Evolutionary conservation across 2,888 invertebrate species (phyloP).

Genomic region (Leptinotarsa peninsularis): DNA sequence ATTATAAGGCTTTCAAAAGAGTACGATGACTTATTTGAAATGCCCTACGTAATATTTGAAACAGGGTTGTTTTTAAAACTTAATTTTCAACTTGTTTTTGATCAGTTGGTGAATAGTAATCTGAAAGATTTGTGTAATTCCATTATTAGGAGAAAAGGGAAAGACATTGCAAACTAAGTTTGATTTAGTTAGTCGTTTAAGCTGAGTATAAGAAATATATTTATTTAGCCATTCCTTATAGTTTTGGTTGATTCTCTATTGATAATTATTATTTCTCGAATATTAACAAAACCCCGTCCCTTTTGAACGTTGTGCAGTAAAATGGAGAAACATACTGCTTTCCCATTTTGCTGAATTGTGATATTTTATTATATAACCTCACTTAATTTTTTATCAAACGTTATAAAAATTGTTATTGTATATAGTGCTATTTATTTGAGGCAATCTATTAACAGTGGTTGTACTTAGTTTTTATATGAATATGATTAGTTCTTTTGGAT

Average conservation of each 20-base stretch:
- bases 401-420: constrained; percentile 21
- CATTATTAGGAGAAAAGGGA: no score
- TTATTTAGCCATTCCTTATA: background rate
- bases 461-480: constrained; percentile 24
- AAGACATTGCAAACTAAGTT: no score
- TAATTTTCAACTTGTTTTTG: no score
- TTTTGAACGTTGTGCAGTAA: background rate
- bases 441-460: background rate
- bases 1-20: no score
- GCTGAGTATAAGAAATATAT: background rate
- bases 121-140: no score
- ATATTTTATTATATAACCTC: constrained; percentile 21
- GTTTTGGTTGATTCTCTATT: background rate
- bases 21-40: no score
- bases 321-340: background rate
- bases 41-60: no score
- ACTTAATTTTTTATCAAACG: constrained; percentile 25
- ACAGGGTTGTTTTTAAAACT: no score
- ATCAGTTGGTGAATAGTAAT: no score
- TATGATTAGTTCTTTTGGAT: constrained; percentile 2
- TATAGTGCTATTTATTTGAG: constrained; percentile 17
- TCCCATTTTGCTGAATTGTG: constrained; percentile 16
- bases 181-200: background rate
- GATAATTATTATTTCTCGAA: background rate
- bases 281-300: constrained; percentile 9